Conservation (phyloP, 2,113 vertebrate species). For the Antechinus flavipes region DNA sequence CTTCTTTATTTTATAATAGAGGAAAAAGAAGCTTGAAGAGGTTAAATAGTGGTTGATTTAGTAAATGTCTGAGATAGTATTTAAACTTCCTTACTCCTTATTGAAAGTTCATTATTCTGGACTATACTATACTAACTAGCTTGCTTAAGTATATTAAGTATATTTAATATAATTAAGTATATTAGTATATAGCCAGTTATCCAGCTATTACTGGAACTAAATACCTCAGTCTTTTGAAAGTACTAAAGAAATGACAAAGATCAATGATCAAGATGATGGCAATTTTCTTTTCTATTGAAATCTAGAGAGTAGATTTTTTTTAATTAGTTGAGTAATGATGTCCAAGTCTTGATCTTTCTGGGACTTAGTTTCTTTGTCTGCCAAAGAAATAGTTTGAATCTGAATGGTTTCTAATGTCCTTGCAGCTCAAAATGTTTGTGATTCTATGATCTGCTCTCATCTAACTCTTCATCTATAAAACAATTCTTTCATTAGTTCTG, state of each 20-base stretch:
- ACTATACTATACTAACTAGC: not conserved
- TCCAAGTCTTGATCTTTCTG: not conserved
- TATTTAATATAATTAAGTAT: no score
- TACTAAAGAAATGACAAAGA: conserved; percentile 46
- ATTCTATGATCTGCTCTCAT: not conserved
- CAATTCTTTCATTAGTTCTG: not conserved
- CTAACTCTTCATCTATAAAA: not conserved
- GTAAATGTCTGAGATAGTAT: not conserved
- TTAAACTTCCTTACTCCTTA: not conserved
- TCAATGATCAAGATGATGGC: conserved; percentile 44
- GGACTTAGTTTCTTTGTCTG: not conserved
- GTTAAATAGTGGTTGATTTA: not conserved
- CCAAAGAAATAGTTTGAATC: not conserved
- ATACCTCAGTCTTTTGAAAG: conserved; percentile 8
- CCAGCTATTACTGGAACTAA: not conserved
- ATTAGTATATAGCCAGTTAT: not conserved
- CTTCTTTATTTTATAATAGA: not conserved
- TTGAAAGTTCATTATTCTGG: not conserved
- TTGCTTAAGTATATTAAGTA: not conserved
- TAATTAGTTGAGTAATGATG: not conserved
- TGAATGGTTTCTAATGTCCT: not conserved
- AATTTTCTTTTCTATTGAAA: conserved; percentile 59
- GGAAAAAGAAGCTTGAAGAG: not conserved
- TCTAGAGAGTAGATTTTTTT: not conserved
- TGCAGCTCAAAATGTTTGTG: not conserved